phyloP scores from a whole-genome alignment of 2,113 vertebrate genomes.

The Eolophus roseicapilla region DNA sequence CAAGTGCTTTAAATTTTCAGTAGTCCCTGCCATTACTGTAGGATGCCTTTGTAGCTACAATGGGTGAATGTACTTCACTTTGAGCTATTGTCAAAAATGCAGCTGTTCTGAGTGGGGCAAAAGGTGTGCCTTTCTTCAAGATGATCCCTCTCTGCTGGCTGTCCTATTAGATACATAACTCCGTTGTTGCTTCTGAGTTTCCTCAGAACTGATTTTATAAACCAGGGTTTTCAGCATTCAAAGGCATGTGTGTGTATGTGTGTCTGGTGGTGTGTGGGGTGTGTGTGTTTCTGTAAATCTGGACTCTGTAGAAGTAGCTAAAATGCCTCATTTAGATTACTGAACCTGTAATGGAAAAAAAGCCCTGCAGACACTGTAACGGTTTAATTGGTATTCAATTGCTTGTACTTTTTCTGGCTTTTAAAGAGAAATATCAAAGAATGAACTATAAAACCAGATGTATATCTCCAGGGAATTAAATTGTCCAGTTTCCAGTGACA shows the following conservation, averaged over 20 bases:
- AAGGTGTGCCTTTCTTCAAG: background rate
- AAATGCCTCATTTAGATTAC: background rate
- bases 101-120: background rate
- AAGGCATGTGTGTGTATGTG: fast-evolving
- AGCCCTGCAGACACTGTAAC: background rate
- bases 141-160: background rate
- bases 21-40: background rate
- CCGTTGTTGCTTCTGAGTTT: background rate
- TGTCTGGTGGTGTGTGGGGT: background rate
- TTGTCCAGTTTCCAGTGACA: slow-evolving; percentile 15
- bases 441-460: slow-evolving; percentile 39
- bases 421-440: slow-evolving; percentile 30
- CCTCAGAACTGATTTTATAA: background rate
- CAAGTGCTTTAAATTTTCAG: background rate
- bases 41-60: background rate
- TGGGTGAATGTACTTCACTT: background rate
- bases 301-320: background rate
- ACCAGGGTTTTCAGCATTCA: background rate
- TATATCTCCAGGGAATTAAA: slow-evolving; percentile 35
- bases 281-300: background rate
- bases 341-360: slow-evolving; percentile 2
- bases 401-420: slow-evolving; percentile 3
- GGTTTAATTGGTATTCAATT: slow-evolving; percentile 15
- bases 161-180: background rate
- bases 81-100: background rate